A percentile compares a stretch with the other conserved stretches of the same genome.
Evolutionary conservation across 1,140 invertebrate species (phyloP).

Genomic region (Lerema accius): DNA sequence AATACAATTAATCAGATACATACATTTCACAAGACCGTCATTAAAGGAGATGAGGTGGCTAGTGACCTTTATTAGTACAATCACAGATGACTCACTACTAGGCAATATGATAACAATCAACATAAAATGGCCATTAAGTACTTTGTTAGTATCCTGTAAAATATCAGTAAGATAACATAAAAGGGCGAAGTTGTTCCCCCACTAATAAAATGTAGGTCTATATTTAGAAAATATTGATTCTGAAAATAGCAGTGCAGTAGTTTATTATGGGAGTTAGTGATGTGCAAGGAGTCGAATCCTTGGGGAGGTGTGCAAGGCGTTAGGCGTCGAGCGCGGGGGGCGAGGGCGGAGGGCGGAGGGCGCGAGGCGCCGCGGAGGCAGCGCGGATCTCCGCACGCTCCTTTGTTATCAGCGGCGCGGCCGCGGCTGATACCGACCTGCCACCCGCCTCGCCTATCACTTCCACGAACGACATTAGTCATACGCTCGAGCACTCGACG

Average conservation of each 20-base stretch:
- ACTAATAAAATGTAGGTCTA: constrained; percentile 71
- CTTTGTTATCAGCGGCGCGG: constrained; percentile 78
- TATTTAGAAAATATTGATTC: constrained; percentile 78
- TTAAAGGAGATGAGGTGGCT: constrained; percentile 65
- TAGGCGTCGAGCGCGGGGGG: constrained; percentile 12
- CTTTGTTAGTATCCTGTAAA: constrained; percentile 36
- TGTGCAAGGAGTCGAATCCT: constrained; percentile 40
- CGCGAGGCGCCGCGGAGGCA: constrained; percentile 37
- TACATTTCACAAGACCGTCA: constrained; percentile 54
- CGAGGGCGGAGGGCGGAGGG: constrained; percentile 38
- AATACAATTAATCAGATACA: constrained; percentile 46
- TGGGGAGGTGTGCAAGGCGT: constrained; percentile 35
- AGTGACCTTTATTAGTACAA: constrained; percentile 68
- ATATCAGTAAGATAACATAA: constrained; percentile 41
- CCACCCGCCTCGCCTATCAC: constrained; percentile 74
- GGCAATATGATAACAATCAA: constrained; percentile 67
- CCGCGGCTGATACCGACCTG: constrained; percentile 60
- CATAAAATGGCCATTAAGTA: constrained; percentile 43
- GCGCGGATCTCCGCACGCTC: constrained; percentile 60
- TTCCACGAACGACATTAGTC: constrained; percentile 81
- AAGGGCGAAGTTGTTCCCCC: constrained; percentile 60
- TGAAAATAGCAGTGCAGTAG: constrained; percentile 69
- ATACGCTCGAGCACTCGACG: constrained; percentile 75
- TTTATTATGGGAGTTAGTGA: constrained; percentile 31
- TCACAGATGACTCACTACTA: constrained; percentile 71